Percentiles rank a stretch among this genome's conserved stretches.
phyloP scores from a whole-genome alignment of 2,113 vertebrate species.

The Acanthochromis polyacanthus region DNA sequence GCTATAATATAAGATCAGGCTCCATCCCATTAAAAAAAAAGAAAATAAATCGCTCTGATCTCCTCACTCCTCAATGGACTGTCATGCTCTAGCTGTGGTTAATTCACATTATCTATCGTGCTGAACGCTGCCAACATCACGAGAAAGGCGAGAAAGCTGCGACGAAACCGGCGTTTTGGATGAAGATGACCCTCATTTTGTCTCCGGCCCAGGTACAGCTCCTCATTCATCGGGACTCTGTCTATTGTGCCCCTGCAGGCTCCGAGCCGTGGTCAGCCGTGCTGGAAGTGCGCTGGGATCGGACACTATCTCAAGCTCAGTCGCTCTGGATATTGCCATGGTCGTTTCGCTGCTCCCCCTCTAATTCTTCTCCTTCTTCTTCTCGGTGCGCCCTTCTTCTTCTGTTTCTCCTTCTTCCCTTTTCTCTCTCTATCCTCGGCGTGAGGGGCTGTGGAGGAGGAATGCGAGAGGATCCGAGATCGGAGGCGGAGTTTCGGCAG shows the following conservation, averaged over 20 bases:
- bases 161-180: conserved; percentile 85
- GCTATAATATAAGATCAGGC: conserved; percentile 55
- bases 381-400: conserved; percentile 46
- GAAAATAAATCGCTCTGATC: conserved; percentile 46
- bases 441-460: conserved; percentile 74
- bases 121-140: conserved; percentile 73
- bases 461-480: conserved; percentile 71
- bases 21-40: conserved; percentile 51
- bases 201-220: conserved; percentile 76
- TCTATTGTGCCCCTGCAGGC: conserved; percentile 68
- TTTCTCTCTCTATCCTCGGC: conserved; percentile 67
- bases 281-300: conserved; percentile 71
- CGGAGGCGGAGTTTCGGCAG: conserved; percentile 73
- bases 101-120: conserved; percentile 75
- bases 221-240: conserved; percentile 78
- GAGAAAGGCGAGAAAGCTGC: conserved; percentile 84
- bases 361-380: conserved; percentile 33
- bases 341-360: conserved; percentile 68
- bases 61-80: conserved; percentile 67
- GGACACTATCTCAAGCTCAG: conserved; percentile 75
- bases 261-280: conserved; percentile 68
- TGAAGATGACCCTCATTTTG: conserved; percentile 86
- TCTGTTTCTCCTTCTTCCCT: conserved; percentile 43
- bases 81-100: conserved; percentile 63
- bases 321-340: conserved; percentile 79